A percentile compares a stretch with the other conserved stretches of the same genome.
phyloP scores from a whole-genome alignment of 2,113 vertebrate genomes.

The Falco punctatus region DNA sequence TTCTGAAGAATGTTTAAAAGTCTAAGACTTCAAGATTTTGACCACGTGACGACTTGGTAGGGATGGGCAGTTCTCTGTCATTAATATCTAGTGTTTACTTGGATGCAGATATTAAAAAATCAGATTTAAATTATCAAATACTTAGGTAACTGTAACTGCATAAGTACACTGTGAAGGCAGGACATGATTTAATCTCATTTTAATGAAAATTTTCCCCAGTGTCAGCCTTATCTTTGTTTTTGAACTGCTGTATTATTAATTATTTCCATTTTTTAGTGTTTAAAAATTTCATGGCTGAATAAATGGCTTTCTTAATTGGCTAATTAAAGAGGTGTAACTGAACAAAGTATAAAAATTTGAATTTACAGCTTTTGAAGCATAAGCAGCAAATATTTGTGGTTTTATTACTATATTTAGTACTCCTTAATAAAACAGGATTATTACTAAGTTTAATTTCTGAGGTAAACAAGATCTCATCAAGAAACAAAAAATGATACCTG shows the following conservation, averaged over 20 bases:
- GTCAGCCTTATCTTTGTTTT: not conserved
- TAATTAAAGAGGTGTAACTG: not conserved
- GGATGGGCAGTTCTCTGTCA: not conserved
- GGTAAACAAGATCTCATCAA: slow-evolving; percentile 26
- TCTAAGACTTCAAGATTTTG: not conserved
- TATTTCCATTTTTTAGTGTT: not conserved
- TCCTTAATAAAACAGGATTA: not conserved
- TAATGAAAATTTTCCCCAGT: not conserved
- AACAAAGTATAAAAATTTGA: not conserved
- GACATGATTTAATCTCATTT: not conserved
- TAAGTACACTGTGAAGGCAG: not conserved
- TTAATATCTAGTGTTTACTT: not conserved
- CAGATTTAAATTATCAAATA: not conserved
- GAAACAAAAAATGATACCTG: not conserved
- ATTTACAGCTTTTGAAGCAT: not conserved
- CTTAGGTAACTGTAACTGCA: not conserved
- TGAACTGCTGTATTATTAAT: not conserved
- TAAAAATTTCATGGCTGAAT: not conserved
- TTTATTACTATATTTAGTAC: not conserved
- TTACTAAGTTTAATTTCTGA: not conserved
- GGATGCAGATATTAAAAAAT: not conserved
- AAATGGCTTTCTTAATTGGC: not conserved
- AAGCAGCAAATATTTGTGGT: not conserved
- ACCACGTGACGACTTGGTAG: not conserved
- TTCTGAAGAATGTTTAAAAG: not conserved